A percentile compares a stretch with the other conserved stretches of the same genome.
Conservation (phyloP, 2,797 vertebrate genomes). For the Molothrus aeneus region DNA sequence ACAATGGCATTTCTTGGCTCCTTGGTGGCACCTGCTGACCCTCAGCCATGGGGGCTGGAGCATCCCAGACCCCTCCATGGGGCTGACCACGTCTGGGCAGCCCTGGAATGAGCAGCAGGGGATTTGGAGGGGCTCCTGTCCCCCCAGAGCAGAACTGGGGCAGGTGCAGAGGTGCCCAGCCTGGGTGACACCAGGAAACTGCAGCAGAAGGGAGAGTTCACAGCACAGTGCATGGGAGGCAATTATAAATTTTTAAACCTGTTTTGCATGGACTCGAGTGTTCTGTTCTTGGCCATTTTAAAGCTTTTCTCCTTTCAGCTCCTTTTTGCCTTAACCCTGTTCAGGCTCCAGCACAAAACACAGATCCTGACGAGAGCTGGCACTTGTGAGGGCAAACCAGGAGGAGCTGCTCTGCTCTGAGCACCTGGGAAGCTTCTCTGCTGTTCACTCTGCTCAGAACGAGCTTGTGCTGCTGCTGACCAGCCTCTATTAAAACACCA, state of each 20-base stretch:
- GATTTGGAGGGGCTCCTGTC: not conserved
- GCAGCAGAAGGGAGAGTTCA: not conserved
- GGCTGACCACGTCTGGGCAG: accelerated
- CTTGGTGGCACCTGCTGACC: not conserved
- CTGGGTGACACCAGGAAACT: not conserved
- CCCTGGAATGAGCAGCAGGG: not conserved
- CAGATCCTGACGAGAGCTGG: not conserved
- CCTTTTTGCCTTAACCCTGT: not conserved
- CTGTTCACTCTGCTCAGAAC: accelerated
- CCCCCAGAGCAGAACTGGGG: not conserved
- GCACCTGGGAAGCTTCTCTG: not conserved
- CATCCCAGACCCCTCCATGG: accelerated
- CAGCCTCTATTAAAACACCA: not conserved
- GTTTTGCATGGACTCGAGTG: not conserved
- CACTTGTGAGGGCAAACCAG: not conserved
- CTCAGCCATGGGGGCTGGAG: not conserved
- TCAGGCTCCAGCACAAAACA: not conserved
- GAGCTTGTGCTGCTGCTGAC: not conserved
- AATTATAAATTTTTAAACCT: not conserved
- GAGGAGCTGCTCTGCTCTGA: not conserved
- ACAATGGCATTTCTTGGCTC: not conserved
- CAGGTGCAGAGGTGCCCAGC: not conserved
- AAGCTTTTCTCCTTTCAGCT: not conserved
- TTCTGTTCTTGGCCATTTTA: not conserved
- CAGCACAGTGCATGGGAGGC: not conserved